Evolutionary conservation across 23 tunicate species (phyloP), one percentile per base, ranked within the genome.

Genomic region (Styela plicata): DNA sequence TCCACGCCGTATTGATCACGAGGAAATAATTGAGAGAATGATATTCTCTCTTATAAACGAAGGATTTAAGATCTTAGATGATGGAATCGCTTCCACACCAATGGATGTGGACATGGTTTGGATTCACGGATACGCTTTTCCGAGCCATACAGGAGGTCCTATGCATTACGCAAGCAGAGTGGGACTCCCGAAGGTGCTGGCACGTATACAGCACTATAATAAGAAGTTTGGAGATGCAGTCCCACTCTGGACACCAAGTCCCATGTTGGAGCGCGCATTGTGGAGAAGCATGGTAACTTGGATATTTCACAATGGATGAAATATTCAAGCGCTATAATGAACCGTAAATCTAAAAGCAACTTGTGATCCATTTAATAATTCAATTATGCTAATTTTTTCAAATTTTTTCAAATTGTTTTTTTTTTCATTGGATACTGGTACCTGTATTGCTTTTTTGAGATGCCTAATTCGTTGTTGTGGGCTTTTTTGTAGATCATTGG

Each of bases 71-170:
- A 64, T 92, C 2, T 61, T 92, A 22, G 92, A 92, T n/a, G 97
- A 92, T 29, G 89, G 92, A 18, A 80, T 84, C 25, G 92, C 97
- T 18, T 20, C 84, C 22, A 33, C 52, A 19, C 89, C 97, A n/a
- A 22, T 57, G 67, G 83, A 79, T 37, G 83, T 92, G 28, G 97
- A 92, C 67, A 52, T 87, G 79, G 84, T 85, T 3, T 87, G 69
- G 75, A 33, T 86, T 24, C 35, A 87, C 69, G 97, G 97, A 19
- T 85, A 85, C 36, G 92, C 86, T 24, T 92, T 84, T 83, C 97
- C 97, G 3, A 83, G 79, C 19, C 86, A 87, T 33, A 80, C 89
- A 22, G 92, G 97, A 20, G 97, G 97, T 13, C 97, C 97, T 10
- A 87, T 87, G 92, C 87, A 36, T 69, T 92, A 87, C 80, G 92